Evolutionary conservation across 2,797 vertebrate species (phyloP).

Genomic region (Tokudaia tokunoshimensis): DNA sequence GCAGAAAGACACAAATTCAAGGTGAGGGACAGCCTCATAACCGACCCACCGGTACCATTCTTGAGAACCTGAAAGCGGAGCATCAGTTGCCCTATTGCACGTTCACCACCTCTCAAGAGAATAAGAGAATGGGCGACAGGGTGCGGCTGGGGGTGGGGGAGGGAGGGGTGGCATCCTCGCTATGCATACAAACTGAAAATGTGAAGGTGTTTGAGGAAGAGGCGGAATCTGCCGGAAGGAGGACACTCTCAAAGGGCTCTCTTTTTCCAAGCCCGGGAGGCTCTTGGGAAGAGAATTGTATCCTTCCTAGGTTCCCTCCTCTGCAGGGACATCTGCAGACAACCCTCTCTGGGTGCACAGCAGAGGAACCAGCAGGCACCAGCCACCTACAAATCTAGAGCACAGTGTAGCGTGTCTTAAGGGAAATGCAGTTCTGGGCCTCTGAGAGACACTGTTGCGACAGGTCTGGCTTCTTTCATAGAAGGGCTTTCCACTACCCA

Average conservation of each 20-base stretch:
- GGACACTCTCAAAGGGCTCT: background rate
- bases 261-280: background rate
- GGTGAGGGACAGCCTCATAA: background rate
- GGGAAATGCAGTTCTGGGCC: slow-evolving; percentile 55
- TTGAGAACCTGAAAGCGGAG: fast-evolving
- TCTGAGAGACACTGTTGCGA: slow-evolving; percentile 18
- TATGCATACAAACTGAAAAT: background rate
- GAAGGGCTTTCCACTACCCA: slow-evolving; percentile 34
- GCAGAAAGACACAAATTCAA: background rate
- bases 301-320: background rate
- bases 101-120: background rate
- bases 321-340: background rate
- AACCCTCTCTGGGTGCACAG: background rate
- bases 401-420: background rate
- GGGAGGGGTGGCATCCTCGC: background rate
- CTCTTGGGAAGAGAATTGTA: background rate
- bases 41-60: background rate
- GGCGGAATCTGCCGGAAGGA: background rate
- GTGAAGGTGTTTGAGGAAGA: background rate
- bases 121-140: background rate
- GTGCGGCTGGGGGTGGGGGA: background rate
- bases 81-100: background rate
- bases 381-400: background rate
- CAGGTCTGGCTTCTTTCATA: slow-evolving; percentile 50
- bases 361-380: background rate